Conservation (phyloP, 2,797 vertebrate genomes). For the Lerista edwardsae region DNA sequence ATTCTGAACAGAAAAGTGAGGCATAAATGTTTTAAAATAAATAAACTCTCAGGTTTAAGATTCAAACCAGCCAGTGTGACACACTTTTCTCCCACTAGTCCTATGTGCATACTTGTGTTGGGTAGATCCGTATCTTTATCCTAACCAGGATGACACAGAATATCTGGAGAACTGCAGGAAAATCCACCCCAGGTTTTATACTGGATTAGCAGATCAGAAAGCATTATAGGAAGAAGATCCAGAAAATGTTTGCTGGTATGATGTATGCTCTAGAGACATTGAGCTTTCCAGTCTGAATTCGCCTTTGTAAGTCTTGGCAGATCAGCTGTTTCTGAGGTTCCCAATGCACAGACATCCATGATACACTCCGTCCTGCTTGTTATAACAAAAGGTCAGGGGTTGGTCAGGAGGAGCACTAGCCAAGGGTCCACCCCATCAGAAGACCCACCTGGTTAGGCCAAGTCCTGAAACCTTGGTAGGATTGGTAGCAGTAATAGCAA, state of each 20-base stretch:
- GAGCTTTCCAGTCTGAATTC: too few species aligned
- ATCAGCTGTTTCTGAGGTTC: neutral
- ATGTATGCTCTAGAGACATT: neutral
- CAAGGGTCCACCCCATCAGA: too few species aligned
- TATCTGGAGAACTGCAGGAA: neutral
- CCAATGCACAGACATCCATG: neutral
- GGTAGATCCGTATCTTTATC: neutral
- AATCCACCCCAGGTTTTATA: neutral
- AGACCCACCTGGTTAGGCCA: too few species aligned
- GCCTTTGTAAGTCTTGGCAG: neutral
- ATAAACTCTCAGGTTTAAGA: neutral
- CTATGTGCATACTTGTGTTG: too few species aligned
- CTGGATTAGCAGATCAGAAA: neutral
- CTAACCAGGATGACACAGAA: neutral
- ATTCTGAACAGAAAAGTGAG: too few species aligned
- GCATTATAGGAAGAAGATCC: neutral
- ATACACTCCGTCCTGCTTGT: neutral
- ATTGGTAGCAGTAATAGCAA: too few species aligned
- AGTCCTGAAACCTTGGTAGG: too few species aligned
- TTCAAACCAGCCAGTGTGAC: neutral
- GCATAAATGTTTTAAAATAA: too few species aligned
- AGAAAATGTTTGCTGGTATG: neutral
- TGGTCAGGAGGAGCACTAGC: too few species aligned
- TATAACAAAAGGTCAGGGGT: neutral
- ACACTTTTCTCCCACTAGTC: neutral